Conservation (phyloP, 2,113 vertebrate species). For the Embiotoca jacksoni region DNA sequence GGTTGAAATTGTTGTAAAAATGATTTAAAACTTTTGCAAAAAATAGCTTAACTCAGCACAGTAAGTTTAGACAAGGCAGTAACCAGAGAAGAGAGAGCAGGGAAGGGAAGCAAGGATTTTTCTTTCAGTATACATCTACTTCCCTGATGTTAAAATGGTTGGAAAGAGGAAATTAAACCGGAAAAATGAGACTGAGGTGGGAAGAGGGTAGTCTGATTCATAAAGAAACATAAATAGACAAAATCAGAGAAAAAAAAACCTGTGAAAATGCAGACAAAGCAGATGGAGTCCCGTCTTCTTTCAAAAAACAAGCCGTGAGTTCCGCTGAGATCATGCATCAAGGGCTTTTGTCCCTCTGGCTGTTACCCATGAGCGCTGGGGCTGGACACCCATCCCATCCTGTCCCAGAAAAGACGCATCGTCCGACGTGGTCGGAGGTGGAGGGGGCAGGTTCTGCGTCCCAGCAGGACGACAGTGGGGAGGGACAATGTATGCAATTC, state of each 20-base stretch:
- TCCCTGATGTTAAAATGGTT: constrained; percentile 10
- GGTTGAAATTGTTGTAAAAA: too few relatives aligned
- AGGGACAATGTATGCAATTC: constrained; percentile 74
- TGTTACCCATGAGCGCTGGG: constrained; percentile 41
- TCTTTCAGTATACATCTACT: neutral
- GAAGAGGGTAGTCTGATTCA: constrained; percentile 32
- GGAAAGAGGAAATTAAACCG: constrained; percentile 61
- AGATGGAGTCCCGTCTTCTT: constrained; percentile 50
- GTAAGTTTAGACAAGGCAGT: neutral
- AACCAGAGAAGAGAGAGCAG: neutral
- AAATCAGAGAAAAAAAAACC: constrained; percentile 67
- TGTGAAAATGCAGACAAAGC: constrained; percentile 70
- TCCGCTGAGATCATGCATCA: constrained; percentile 50
- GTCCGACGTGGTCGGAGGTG: constrained; percentile 22
- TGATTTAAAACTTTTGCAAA: too few relatives aligned
- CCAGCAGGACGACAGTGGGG: constrained; percentile 49
- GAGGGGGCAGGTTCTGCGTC: constrained; percentile 56
- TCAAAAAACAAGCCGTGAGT: constrained; percentile 69
- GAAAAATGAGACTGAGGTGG: neutral
- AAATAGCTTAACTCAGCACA: neutral
- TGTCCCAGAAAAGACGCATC: constrained; percentile 56
- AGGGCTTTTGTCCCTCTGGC: constrained; percentile 44
- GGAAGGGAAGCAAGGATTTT: constrained; percentile 2
- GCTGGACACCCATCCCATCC: constrained; percentile 60
- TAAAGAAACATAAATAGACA: constrained; percentile 62